Evolutionary conservation across 2,113 vertebrate genomes (phyloP).

Genomic region (Serinus canaria): DNA sequence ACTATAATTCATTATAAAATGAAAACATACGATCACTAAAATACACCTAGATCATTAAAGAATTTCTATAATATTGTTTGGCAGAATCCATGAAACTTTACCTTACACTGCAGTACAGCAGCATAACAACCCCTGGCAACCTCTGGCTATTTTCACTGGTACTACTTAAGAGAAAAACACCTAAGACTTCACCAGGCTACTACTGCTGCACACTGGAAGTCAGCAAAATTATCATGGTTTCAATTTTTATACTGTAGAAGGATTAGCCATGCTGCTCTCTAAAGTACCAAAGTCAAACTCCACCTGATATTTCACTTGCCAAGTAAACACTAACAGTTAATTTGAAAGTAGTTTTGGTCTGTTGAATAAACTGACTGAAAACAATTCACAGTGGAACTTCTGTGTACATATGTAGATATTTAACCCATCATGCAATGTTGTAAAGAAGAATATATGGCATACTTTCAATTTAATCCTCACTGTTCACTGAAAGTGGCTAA

Average conservation of each 20-base stretch:
- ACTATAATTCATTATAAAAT: not conserved
- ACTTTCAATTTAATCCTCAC: not conserved
- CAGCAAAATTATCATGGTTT: not conserved
- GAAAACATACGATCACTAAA: not conserved
- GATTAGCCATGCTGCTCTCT: not conserved
- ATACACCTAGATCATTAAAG: not conserved
- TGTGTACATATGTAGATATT: not conserved
- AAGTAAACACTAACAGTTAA: not conserved
- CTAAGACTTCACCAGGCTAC: not conserved
- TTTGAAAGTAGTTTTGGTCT: not conserved
- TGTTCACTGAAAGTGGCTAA: not conserved
- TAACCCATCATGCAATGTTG: fast-evolving
- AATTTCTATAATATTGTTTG: not conserved
- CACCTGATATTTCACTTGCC: not conserved
- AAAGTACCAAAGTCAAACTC: not conserved
- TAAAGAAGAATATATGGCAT: not conserved
- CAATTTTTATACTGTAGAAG: not conserved
- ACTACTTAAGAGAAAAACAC: not conserved
- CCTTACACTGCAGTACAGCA: not conserved
- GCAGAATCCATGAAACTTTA: not conserved
- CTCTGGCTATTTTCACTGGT: not conserved
- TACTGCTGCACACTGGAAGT: not conserved
- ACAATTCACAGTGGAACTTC: not conserved
- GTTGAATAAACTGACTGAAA: not conserved
- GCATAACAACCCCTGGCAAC: not conserved